Conservation (phyloP, 2,888 invertebrate species). For the Catocala fraxini region DNA sequence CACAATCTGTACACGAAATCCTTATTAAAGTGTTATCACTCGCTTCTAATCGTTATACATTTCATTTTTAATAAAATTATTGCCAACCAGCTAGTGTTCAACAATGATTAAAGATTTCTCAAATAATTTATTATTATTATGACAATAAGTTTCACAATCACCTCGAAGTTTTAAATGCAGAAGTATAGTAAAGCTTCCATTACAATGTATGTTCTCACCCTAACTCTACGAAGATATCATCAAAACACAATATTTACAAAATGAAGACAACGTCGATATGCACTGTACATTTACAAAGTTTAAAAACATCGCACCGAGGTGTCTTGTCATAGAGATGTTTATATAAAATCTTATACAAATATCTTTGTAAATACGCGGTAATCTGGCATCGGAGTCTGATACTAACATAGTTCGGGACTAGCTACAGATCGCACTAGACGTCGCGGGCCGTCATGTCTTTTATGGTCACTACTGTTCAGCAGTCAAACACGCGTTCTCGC, state of each 20-base stretch:
- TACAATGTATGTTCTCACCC: constrained; percentile 57
- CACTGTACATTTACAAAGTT: constrained; percentile 63
- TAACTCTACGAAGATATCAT: constrained; percentile 65
- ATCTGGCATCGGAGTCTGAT: constrained; percentile 51
- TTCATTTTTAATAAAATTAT: constrained; percentile 75
- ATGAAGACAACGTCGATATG: constrained; percentile 80
- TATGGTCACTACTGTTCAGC: constrained; percentile 53
- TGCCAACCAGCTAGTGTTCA: constrained; percentile 79
- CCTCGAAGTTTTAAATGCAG: constrained; percentile 70
- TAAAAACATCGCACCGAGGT: constrained; percentile 57
- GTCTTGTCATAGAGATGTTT: constrained; percentile 13
- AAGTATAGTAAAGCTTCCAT: constrained; percentile 67
- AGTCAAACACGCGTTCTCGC: constrained; percentile 51
- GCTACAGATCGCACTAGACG: constrained; percentile 52
- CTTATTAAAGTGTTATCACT: constrained; percentile 59
- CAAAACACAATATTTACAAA: constrained; percentile 79
- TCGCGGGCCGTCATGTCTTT: constrained; percentile 56
- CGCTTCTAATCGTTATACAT: constrained; percentile 73
- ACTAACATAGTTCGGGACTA: constrained; percentile 61
- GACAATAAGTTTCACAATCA: constrained; percentile 63
- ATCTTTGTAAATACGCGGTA: constrained; percentile 39
- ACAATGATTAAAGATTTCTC: constrained; percentile 67
- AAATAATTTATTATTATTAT: constrained; percentile 62
- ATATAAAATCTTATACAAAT: constrained; percentile 42
- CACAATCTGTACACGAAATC: constrained; percentile 78